A percentile compares a stretch with the other conserved stretches of the same genome.
phyloP scores from a whole-genome alignment of 2,888 invertebrate genomes.

The Merodon equestris region DNA sequence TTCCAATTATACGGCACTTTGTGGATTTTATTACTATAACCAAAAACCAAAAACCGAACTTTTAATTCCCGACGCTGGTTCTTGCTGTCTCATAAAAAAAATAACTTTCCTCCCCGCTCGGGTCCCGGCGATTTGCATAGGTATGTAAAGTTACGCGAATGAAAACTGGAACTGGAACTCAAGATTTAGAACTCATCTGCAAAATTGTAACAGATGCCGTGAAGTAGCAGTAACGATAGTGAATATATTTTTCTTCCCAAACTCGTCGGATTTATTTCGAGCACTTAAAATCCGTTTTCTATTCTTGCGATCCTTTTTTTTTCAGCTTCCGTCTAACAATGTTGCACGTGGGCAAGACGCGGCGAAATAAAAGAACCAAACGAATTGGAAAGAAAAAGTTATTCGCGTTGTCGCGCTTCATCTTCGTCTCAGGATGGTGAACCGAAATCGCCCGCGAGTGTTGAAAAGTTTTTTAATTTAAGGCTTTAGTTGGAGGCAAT shows the following conservation, averaged over 20 bases:
- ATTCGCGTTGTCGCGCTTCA: constrained; percentile 36
- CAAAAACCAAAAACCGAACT: background rate
- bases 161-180: constrained; percentile 3
- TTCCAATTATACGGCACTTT: constrained; percentile 49
- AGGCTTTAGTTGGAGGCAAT: constrained; percentile 58
- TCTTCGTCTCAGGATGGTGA: constrained; percentile 39
- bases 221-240: constrained; percentile 29
- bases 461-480: constrained; percentile 64
- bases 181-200: constrained; percentile 58
- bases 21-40: background rate
- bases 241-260: constrained; percentile 58
- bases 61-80: no score
- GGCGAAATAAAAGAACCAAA: background rate
- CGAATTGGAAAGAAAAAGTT: constrained; percentile 26
- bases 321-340: background rate
- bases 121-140: no score
- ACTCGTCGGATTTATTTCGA: constrained; percentile 50
- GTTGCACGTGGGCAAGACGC: constrained; percentile 1
- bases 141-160: no score
- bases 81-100: no score
- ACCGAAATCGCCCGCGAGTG: constrained; percentile 26
- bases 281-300: constrained; percentile 54
- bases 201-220: constrained; percentile 66
- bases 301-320: constrained; percentile 24
- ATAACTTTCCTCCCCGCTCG: no score